Conservation (phyloP, 2,888 invertebrate genomes). For the Trichogramma dendrolimi region DNA sequence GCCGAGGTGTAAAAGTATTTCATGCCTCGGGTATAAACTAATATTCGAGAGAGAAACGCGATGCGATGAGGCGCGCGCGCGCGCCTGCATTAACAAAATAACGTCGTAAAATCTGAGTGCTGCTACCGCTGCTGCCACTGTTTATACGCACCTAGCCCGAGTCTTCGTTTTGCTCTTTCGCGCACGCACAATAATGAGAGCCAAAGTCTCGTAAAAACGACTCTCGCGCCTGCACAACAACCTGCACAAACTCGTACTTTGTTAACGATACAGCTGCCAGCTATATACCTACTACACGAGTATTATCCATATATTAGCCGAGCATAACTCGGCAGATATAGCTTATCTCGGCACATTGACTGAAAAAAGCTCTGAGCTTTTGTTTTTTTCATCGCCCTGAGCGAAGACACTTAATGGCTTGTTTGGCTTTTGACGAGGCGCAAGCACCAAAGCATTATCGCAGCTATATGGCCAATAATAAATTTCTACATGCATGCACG, state of each 20-base stretch:
- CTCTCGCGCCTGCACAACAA: conserved; percentile 3
- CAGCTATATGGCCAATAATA: no score
- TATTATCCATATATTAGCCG: not conserved
- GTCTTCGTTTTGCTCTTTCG: not conserved
- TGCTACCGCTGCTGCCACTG: conserved; percentile 17
- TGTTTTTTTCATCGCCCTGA: no score
- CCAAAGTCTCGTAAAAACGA: not conserved
- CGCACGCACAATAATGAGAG: not conserved
- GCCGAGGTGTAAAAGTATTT: conserved; percentile 42
- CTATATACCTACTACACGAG: no score
- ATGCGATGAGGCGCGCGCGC: conserved; percentile 29
- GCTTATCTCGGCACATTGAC: conserved; percentile 35
- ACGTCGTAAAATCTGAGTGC: conserved; percentile 49
- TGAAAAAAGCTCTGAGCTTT: conserved; percentile 17
- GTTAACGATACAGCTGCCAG: no score
- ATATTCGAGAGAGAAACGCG: conserved; percentile 34
- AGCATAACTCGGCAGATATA: conserved; percentile 32
- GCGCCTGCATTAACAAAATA: conserved; percentile 50
- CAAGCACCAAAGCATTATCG: no score
- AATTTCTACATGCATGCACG: no score
- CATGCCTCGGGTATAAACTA: conserved; percentile 34
- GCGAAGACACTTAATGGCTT: no score
- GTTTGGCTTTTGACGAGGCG: no score
- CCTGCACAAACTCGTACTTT: no score
- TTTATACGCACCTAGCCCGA: conserved; percentile 1